Evolutionary conservation across 64 coral and sea anemone genomes (phyloP), one percentile per base, ranked within the genome.

Genomic region (Actinia equina): DNA sequence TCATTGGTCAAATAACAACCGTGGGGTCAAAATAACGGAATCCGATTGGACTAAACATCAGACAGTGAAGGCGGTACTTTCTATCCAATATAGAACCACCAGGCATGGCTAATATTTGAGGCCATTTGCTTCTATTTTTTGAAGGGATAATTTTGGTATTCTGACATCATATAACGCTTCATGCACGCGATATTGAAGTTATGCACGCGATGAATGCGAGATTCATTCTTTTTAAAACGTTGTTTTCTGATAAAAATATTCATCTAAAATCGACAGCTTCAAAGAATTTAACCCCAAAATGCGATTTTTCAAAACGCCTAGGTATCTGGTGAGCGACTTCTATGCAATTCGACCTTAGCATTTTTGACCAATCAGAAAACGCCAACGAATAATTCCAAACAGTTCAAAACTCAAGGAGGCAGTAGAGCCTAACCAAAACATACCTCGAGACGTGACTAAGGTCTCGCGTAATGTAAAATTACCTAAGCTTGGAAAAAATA

Each of bases 121-220:
- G 82, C 44, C 89, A 79, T 52, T 88, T 53, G 59, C 67, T 27
- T 89, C 51, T 74, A 43, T 92, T 82, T 87, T 37, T 0, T 85
- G 80, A 85, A 83, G 79, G 77, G 43, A 78, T 92, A 91, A 95
- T 89, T 95, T 95, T 95, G 90, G 90, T 82, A 86, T 46, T 58
- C 84, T 95, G 86, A 95, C 93, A 88, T 95, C 63, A 79, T 77
- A 26, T 84, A 37, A 41, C n/a, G 55, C 84, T 87, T 30, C 27
- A 78, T 61, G 74, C 90, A 95, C 94, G 94, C 94, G 94, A 95
- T 95, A 71, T 67, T 26, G 12, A 67, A 26, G 5, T 26, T 30
- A n/a, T 74, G 69, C 69, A 74, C 69, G 69, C 69, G 69, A 74
- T 74, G 26, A 4, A 7, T 74, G 69, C 69, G 69, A 74, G 69